Conservation (phyloP, 2,113 vertebrate species). For the Vulpes lagopus region DNA sequence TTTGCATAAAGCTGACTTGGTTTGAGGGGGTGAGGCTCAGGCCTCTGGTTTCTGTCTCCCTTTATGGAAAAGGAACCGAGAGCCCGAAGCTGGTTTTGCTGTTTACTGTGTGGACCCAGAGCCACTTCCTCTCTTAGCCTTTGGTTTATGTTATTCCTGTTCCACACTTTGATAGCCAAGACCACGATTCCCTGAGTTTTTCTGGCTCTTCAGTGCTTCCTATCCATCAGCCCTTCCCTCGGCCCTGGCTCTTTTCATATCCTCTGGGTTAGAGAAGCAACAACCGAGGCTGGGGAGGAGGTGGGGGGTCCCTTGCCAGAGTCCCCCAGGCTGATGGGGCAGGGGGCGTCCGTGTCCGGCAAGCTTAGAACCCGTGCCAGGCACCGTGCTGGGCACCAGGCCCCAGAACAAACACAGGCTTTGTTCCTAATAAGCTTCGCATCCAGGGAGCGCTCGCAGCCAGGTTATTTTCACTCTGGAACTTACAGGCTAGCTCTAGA, state of each 20-base stretch:
- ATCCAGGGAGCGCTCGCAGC: background rate
- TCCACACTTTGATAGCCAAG: background rate
- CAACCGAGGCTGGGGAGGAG: background rate
- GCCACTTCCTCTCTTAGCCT: conserved; percentile 43
- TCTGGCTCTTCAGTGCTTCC: background rate
- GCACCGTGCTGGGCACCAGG: background rate
- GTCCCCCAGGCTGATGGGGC: background rate
- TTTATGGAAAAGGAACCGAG: background rate
- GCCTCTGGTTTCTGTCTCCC: background rate
- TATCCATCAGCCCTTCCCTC: background rate
- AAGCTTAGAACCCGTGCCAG: background rate
- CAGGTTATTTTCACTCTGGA: background rate
- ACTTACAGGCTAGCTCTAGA: background rate
- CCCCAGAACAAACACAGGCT: background rate
- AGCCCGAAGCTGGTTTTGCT: background rate
- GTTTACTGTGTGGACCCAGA: background rate
- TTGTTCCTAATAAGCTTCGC: rapidly evolving
- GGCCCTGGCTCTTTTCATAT: rapidly evolving
- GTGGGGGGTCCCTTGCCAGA: background rate
- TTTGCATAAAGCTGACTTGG: background rate
- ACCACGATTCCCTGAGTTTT: background rate
- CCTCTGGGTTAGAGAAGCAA: background rate
- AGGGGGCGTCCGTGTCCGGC: background rate
- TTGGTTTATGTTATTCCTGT: background rate
- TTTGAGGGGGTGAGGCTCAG: background rate